Evolutionary conservation across 2,797 vertebrate genomes (phyloP), one percentile per base, ranked within the genome.

Genomic region (Mus minutoides): DNA sequence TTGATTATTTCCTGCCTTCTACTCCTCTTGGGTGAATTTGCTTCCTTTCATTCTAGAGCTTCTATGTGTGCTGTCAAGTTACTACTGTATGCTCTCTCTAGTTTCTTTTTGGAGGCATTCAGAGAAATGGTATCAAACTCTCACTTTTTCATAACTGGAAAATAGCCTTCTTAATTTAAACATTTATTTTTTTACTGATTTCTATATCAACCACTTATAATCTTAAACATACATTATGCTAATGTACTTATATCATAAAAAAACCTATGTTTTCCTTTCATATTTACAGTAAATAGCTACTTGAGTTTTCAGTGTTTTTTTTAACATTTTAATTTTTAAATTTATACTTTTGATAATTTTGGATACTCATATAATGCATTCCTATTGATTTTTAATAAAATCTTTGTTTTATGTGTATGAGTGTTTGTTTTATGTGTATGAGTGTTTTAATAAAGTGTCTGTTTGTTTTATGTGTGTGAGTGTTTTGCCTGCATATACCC

Each of bases 401-500:
- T 43, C 1, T 43, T 49, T 10, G 19, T 56, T 54, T 56, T 40
- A 60, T 26, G 3, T 43, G 3, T 43, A 31, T 31, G 24, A 84
- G 14, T 46, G 4, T 31, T 31, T 31, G 19, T 56, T 54, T 56
- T 40, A 60, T 26, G 3, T 43, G 3, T 43, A 31, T 31, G 24
- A 84, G 14, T 46, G 4, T 31, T 31, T 31, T 62, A n/a, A n/a
- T n/a, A n/a, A n/a, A n/a, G n/a, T n/a, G n/a, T n/a, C n/a, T 43
- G 3, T 43, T 49, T 10, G 19, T 56, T 54, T 56, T 40, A 60
- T 26, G 3, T 43, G 3, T 43, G 21, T 31, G 24, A 84, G 14
- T 46, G 4, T 31, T 31, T 31, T 62, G 8, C 1, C 37, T 1
- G 9, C 3, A 19, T 31, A 7, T 43, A 12, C 19, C 2, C 29